Base-by-base conservation (phyloP, 2,888 invertebrate genomes). In the Lithophane semibrunnea region DNA sequence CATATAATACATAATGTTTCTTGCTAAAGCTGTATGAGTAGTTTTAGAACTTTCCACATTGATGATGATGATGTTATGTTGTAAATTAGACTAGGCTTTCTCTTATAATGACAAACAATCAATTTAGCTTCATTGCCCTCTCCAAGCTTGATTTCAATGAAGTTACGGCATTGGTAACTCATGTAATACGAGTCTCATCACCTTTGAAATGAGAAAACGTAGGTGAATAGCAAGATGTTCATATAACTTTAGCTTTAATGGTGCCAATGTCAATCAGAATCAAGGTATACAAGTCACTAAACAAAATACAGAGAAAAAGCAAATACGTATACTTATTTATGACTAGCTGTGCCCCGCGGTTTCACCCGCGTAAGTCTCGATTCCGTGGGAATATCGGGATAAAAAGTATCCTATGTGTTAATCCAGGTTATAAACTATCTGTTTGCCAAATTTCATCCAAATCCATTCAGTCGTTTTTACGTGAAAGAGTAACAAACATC, bases 31-130 rank as follows among this genome's bases (percentile, higher is more conserved):
- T 24, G 9, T 29, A 52, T 12, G 42, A 63, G 37, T 37, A 52
- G 37, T 29, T 68, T 63, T 58, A 72, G 29, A 79, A 82, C 77
- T 82, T 72, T 82, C 54, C 49, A 66, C 74, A 8, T 58, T 47
- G 9, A 69, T 65, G 44, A 64, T 70, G 54, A 58, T 74, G 42
- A 8, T 37, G 13, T 21, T 44, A 52, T 9, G 4, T n/a, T 24
- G 63, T 49, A 52, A 79, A 79, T 65, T 24, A 52, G 13, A 37
- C 21, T 66, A 8, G 37, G 18, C 24, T 54, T 65, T 64, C 49
- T 65, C 58, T 21, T 47, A 9, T 9, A 3, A 79, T 72, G 29
- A 56, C 1, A 58, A 66, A 42, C 42, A 66, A 42, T 42, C 29
- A 73, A 78, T 65, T 65, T 37, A 12, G 3, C 13, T 47, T 58